Evolutionary conservation across 2,888 invertebrate species (phyloP), one percentile per base, ranked within the genome.

Genomic region (Linnaemya tessellans): DNA sequence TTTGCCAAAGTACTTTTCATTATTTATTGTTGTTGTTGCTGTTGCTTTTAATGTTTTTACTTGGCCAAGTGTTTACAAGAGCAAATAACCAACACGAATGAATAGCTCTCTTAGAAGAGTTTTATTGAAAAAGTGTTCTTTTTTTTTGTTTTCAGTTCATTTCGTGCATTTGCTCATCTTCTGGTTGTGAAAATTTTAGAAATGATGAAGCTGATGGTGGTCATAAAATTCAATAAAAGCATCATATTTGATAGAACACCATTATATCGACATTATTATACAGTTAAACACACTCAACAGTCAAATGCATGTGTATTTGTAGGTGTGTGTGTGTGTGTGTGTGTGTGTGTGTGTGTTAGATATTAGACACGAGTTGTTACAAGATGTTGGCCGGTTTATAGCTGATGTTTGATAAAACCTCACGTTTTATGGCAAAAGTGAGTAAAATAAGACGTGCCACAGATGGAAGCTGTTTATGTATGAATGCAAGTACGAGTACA

Each of bases 221-320:
- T 71, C 85, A 85, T 85, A 85, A 85, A 85, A 85, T 85, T 85
- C 85, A 85, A 83, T 85, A 85, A 85, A 85, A 85, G 79, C 85
- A 83, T 85, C 85, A 85, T 85, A 82, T 85, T 85, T 85, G 83
- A 85, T 85, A 75, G 75, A 83, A 83, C 79, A 80, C 65, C 83
- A 85, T 83, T 85, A 75, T 85, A 75, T 71, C 74, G 79, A 75
- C 70, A 82, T 85, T 82, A 85, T 82, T 70, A 60, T 75, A 85
- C 46, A 79, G 64, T 51, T 68, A 62, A 54, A 64, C 22, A 46
- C 43, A 80, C 35, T 46, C 22, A 43, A 56, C 25, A 15, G 1
- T 30, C 46, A 46, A 18, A 49, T 30, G 30, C 5, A 5, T 18
- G 8, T 18, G 8, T 49, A 9, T 49, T 9, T 49, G 0, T 41